Evolutionary conservation across 2,888 invertebrate genomes (phyloP).

Genomic region (Acrobeloides nanus): DNA sequence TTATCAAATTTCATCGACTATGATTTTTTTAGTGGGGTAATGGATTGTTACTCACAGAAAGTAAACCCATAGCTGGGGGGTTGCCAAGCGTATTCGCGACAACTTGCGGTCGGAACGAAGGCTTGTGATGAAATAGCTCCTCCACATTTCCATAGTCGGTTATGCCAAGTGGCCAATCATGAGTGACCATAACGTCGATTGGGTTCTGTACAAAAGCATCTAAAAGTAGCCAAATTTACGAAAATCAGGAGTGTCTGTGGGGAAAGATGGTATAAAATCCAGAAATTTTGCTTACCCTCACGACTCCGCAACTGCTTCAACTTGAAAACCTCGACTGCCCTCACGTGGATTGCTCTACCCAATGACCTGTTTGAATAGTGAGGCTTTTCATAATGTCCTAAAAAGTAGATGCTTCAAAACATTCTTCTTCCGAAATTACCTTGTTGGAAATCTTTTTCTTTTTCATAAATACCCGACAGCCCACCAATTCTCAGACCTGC

Average conservation of each 20-base stretch:
- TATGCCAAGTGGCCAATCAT: constrained; percentile 91
- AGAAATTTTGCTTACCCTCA: too few relatives aligned
- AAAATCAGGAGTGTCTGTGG: constrained; percentile 9
- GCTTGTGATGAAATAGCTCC: constrained; percentile 53
- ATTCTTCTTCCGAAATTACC: too few relatives aligned
- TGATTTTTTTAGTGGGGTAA: too few relatives aligned
- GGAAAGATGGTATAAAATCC: too few relatives aligned
- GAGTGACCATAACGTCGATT: constrained; percentile 84
- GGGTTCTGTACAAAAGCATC: constrained; percentile 9
- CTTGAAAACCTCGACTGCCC: constrained; percentile 80
- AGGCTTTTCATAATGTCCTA: constrained; percentile 73
- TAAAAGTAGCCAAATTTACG: not conserved
- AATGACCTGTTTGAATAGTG: constrained; percentile 74
- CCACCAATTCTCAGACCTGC: constrained; percentile 80
- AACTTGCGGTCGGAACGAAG: constrained; percentile 67
- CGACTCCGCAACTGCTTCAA: too few relatives aligned
- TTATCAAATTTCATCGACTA: too few relatives aligned
- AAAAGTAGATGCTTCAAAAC: too few relatives aligned
- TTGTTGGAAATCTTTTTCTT: too few relatives aligned
- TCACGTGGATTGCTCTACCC: constrained; percentile 82
- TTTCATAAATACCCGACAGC: constrained; percentile 86
- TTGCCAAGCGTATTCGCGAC: constrained; percentile 76
- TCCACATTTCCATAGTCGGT: constrained; percentile 70
- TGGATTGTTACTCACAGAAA: too few relatives aligned
- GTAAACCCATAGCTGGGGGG: constrained; percentile 72